Conservation (phyloP, 2,797 vertebrate genomes). For the Tympanoctomys barrerae region DNA sequence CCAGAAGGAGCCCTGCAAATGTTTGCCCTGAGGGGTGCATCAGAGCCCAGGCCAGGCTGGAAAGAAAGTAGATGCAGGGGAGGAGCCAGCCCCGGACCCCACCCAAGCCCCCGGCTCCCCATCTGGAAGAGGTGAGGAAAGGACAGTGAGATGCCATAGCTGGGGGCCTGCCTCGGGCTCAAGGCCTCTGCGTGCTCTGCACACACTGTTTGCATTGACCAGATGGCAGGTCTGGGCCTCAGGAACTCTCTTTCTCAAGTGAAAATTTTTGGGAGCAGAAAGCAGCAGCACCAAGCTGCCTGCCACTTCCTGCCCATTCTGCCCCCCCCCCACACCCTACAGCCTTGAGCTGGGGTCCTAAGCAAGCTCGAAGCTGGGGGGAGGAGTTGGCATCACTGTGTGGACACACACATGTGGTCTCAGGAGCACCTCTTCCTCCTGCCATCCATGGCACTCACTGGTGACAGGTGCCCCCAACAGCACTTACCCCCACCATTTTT, state of each 20-base stretch:
- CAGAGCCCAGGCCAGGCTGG: background rate
- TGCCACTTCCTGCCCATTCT: background rate
- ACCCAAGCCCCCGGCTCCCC: background rate
- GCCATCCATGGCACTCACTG: background rate
- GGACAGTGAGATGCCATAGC: accelerated
- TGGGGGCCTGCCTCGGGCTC: background rate
- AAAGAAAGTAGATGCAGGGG: accelerated
- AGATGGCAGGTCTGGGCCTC: background rate
- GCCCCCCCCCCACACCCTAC: background rate
- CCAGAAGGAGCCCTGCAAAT: background rate
- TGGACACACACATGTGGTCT: no score
- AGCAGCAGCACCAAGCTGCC: no score
- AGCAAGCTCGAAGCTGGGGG: background rate
- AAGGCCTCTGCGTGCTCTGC: background rate
- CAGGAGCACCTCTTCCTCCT: no score
- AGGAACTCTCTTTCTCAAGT: background rate
- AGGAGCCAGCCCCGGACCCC: background rate
- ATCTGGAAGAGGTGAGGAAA: background rate
- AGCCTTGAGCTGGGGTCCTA: background rate
- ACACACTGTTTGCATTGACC: accelerated
- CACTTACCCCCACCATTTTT: slow-evolving; percentile 95
- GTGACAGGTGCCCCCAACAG: accelerated
- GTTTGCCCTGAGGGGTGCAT: no score
- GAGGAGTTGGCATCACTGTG: background rate
- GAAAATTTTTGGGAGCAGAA: background rate